Evolutionary conservation across 1,140 invertebrate genomes (phyloP).

Genomic region (Spodoptera litura): DNA sequence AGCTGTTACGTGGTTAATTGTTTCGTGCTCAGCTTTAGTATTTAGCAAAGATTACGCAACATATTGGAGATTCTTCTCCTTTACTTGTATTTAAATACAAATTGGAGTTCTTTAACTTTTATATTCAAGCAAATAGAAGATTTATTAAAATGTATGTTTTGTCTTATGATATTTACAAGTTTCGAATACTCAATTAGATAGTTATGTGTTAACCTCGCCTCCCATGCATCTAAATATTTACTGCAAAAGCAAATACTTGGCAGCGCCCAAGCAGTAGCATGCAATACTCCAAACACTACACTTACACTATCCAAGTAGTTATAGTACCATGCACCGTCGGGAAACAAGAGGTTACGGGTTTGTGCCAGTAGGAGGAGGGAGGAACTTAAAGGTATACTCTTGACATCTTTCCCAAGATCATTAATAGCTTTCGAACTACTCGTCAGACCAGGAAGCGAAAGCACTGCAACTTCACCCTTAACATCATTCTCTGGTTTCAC

Average conservation of each 20-base stretch:
- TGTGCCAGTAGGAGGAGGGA: constrained; percentile 73
- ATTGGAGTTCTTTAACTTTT: too few species aligned
- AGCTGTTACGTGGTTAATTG: background rate
- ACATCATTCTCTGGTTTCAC: constrained; percentile 60
- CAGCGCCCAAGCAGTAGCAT: constrained; percentile 55
- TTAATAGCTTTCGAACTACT: constrained; percentile 69
- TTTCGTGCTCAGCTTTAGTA: constrained; percentile 15
- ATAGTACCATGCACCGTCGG: constrained; percentile 82
- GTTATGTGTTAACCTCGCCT: background rate
- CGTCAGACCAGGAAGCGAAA: constrained; percentile 74
- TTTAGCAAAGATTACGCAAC: background rate
- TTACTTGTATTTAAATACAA: too few species aligned
- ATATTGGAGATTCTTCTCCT: too few species aligned
- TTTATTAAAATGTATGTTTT: too few species aligned
- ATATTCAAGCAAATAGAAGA: too few species aligned
- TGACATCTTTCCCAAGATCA: constrained; percentile 73
- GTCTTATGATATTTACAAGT: too few species aligned
- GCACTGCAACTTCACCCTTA: constrained; percentile 70
- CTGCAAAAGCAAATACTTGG: background rate
- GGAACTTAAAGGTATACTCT: constrained; percentile 70
- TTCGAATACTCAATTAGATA: too few species aligned
- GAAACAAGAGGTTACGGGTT: constrained; percentile 69
- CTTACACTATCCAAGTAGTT: constrained; percentile 82
- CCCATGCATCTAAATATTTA: background rate
- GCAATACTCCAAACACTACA: constrained; percentile 70